Percentiles rank a stretch among this genome's conserved stretches.
Evolutionary conservation across 2,888 invertebrate genomes (phyloP).

Genomic region (Cantharis lateralis): DNA sequence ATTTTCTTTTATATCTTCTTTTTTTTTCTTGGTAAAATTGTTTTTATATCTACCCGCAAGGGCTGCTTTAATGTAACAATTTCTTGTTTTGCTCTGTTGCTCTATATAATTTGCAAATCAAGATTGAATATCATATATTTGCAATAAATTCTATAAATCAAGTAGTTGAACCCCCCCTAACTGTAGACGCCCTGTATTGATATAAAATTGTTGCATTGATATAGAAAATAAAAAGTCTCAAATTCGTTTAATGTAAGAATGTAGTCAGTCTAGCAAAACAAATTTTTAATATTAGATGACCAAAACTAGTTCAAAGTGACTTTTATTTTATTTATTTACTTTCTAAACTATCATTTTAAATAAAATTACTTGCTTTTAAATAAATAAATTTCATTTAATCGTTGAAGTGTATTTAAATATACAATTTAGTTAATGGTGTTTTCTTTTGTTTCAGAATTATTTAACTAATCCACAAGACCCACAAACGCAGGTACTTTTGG

Average conservation of each 20-base stretch:
- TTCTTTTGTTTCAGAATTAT: slow-evolving; percentile 66
- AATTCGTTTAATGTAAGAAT: neutral
- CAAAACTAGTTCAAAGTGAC: neutral
- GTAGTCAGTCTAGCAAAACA: neutral
- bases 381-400: neutral
- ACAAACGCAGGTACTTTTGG: slow-evolving; percentile 72
- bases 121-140: neutral
- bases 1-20: neutral
- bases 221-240: neutral
- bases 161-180: neutral
- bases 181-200: neutral
- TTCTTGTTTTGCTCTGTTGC: neutral
- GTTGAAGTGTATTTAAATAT: neutral
- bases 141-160: neutral
- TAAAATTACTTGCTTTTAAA: neutral
- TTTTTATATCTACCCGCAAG: neutral
- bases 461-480: slow-evolving; percentile 71
- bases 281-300: neutral
- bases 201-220: neutral
- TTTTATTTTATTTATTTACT: neutral
- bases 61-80: neutral
- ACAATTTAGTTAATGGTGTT: neutral
- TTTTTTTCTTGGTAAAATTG: neutral
- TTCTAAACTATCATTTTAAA: neutral
- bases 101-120: neutral